Evolutionary conservation across 2,888 invertebrate species (phyloP), one percentile per base, ranked within the genome.

Genomic region (Philereme transversata): DNA sequence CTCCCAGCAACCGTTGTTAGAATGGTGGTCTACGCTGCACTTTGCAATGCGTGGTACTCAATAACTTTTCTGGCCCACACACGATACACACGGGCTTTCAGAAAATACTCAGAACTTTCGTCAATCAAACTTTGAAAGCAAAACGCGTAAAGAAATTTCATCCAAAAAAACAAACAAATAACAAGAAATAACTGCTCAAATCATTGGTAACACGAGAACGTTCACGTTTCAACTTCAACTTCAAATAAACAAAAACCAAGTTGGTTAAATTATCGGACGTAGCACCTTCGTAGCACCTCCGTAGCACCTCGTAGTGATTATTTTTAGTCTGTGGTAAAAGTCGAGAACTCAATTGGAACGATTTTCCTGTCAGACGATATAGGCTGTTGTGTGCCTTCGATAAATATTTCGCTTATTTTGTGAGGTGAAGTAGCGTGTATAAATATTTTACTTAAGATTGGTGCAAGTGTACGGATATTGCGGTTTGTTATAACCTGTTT

Each of bases 331-430:
- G 22, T 22, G 22, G 22, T 22, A 22, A 64, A 63, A 60, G 49
- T 55, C 47, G 61, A 65, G 54, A 58, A 68, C 65, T 65, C 64
- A 60, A 64, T 65, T 65, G 53, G 55, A 55, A 62, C 57, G 59
- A 58, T 57, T 63, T 63, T 43, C 57, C 51, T 53, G 59, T 62
- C 61, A 62, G 43, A 22, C 6, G 22, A 47, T 43, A 35, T 62
- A 44, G 40, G 43, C 11, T n/a, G 51, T 57, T 61, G 59, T 61
- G 56, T 61, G 57, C 54, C 45, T 11, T 40, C 33, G 38, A 54
- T 61, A 62, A 48, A 51, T 51, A 57, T 58, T 50, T 40, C 9
- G n/a, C 9, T 22, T 38, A 40, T 35, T 55, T 57, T 36, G 43
- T 40, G 10, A 56, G 43, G 36, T 45, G 47, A 48, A 38, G 10